Percentiles rank a stretch among this genome's conserved stretches.
These are phyloP conservation scores for Ceyx margarethae DNA, from an alignment of 2,113 vertebrate genomes.

Conservation along the genomic window DNA sequence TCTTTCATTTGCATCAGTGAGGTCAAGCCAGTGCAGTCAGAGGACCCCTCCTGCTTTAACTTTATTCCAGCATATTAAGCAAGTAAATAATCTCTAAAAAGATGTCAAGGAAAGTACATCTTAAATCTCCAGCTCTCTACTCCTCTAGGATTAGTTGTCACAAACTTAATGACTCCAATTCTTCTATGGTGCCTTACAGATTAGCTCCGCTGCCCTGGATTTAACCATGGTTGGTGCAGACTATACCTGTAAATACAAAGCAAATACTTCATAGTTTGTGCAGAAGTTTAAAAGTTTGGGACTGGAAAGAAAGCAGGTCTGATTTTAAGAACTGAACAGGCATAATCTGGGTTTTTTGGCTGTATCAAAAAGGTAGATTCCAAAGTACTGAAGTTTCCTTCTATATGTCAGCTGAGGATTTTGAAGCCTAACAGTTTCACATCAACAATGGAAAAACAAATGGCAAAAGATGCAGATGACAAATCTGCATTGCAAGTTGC, in stretches of 20 bases:
- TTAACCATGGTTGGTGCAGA: fast-evolving
- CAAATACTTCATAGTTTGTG: not conserved
- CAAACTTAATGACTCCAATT: not conserved
- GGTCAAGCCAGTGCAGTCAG: not conserved
- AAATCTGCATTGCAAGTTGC: not conserved
- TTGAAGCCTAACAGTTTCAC: not conserved
- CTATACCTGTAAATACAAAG: not conserved
- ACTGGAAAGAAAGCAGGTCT: not conserved
- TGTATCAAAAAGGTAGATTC: not conserved
- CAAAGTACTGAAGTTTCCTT: not conserved
- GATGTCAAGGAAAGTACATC: not conserved
- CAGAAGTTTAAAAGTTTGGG: not conserved
- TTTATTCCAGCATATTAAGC: not conserved
- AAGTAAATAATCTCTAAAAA: not conserved
- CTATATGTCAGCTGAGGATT: not conserved
- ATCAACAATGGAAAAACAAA: slow-evolving; percentile 2
- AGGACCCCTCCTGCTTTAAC: not conserved
- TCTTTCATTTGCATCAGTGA: not conserved
- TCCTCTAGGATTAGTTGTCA: not conserved
- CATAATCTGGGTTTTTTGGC: not conserved
- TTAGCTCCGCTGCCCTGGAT: not conserved
- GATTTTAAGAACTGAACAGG: not conserved
- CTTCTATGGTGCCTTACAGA: not conserved
- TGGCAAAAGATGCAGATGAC: not conserved
- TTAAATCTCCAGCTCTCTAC: not conserved